Percentiles rank a stretch among this genome's conserved stretches.
These are phyloP conservation scores for Cherax quadricarinatus DNA, from an alignment of 1,140 invertebrate species.

Conservation along the genomic window DNA sequence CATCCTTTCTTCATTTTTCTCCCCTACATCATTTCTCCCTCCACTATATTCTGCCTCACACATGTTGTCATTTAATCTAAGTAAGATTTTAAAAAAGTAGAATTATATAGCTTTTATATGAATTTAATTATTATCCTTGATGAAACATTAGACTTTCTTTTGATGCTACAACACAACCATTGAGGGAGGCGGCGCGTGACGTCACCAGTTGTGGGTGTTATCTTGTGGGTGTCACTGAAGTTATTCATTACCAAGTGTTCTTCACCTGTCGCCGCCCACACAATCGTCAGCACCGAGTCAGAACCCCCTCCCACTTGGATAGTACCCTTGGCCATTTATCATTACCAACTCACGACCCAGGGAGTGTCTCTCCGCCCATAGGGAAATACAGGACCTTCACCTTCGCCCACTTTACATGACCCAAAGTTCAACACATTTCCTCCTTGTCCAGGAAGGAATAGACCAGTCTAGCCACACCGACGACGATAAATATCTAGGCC, in stretches of 20 bases:
- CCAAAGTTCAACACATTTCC: background rate
- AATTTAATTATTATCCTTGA: background rate
- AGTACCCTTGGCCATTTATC: background rate
- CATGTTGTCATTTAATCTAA: background rate
- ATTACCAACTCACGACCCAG: too few species aligned
- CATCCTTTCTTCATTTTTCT: background rate
- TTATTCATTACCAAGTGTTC: background rate
- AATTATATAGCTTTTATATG: constrained; percentile 55
- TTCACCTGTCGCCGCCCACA: too few species aligned
- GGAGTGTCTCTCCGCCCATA: background rate
- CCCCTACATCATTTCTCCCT: background rate
- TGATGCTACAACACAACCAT: background rate
- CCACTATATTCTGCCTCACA: background rate
- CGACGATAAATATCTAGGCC: background rate
- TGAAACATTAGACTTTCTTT: background rate
- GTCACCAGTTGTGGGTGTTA: background rate
- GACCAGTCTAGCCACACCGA: background rate
- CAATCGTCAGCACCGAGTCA: background rate
- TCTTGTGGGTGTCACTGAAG: background rate
- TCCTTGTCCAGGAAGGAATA: background rate
- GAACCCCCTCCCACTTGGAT: background rate
- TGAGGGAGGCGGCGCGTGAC: background rate
- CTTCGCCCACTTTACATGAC: background rate
- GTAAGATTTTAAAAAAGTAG: background rate
- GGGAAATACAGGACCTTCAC: background rate